Evolutionary conservation across 2,888 invertebrate species (phyloP).

Genomic region (Acanthosepion lycidas): DNA sequence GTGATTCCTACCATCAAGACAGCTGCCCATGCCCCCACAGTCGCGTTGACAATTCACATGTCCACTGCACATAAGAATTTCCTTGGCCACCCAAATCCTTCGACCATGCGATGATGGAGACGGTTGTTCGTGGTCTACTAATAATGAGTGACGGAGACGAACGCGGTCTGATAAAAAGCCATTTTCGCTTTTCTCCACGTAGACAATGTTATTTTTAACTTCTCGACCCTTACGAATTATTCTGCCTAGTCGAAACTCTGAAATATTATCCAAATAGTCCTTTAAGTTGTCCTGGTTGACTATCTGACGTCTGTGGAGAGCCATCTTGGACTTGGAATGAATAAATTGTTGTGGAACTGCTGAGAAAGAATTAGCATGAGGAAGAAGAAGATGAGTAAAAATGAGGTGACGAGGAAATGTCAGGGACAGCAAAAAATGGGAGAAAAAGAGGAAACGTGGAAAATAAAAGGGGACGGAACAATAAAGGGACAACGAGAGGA

Average conservation of each 20-base stretch:
- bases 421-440: constrained; percentile 1
- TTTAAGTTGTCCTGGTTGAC: constrained; percentile 12
- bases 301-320: constrained; percentile 33
- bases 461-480: not conserved
- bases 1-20: constrained; percentile 14
- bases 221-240: constrained; percentile 37
- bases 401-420: not conserved
- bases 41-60: constrained; percentile 43
- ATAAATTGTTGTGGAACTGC: constrained; percentile 33
- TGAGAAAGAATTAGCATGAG: not conserved
- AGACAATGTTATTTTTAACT: constrained; percentile 38
- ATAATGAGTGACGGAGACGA: not conserved
- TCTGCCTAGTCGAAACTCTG: constrained; percentile 35
- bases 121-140: not conserved
- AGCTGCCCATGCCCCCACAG: constrained; percentile 40
- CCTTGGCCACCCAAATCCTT: constrained; percentile 43
- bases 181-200: constrained; percentile 39
- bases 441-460: not conserved
- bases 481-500: not conserved
- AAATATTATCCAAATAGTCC: not conserved
- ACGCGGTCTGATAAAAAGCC: constrained; percentile 41
- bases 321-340: constrained; percentile 17
- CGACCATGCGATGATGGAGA: constrained; percentile 38
- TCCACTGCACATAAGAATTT: constrained; percentile 42
- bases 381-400: not conserved